phyloP scores from a whole-genome alignment of 2,797 vertebrate genomes.

The Gadopsis marmoratus region DNA sequence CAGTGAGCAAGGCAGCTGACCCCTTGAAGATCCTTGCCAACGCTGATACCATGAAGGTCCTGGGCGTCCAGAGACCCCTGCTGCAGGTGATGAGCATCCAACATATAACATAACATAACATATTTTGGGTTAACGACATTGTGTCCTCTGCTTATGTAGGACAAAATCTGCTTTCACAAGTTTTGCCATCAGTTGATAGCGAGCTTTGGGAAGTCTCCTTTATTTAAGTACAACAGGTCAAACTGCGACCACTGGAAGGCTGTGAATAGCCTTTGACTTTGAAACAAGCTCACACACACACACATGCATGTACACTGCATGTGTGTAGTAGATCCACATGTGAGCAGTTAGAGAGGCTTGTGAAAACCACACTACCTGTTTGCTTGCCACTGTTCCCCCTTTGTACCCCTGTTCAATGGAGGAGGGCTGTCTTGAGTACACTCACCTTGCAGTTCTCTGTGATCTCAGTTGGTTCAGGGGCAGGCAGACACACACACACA shows the following conservation, averaged over 20 bases:
- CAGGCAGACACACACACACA: constrained; percentile 3
- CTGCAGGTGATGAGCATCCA: constrained; percentile 88
- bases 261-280: neutral
- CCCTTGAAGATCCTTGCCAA: constrained; percentile 94
- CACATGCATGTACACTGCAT: neutral
- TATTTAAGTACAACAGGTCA: neutral
- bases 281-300: constrained; percentile 6
- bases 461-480: constrained; percentile 39
- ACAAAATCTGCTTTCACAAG: neutral
- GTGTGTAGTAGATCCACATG: neutral
- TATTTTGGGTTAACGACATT: neutral
- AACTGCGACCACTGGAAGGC: neutral
- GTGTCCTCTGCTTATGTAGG: neutral
- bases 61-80: constrained; percentile 94
- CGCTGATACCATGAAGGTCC: constrained; percentile 96
- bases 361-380: constrained; percentile 17
- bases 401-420: constrained; percentile 35
- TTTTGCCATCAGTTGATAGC: neutral
- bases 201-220: neutral
- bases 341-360: constrained; percentile 15
- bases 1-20: constrained; percentile 93
- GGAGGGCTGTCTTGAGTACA: constrained; percentile 25
- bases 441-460: constrained; percentile 45
- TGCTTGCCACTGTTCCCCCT: constrained; percentile 33
- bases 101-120: neutral